Conservation (phyloP, 2,888 invertebrate genomes). For the Spisula solida region DNA sequence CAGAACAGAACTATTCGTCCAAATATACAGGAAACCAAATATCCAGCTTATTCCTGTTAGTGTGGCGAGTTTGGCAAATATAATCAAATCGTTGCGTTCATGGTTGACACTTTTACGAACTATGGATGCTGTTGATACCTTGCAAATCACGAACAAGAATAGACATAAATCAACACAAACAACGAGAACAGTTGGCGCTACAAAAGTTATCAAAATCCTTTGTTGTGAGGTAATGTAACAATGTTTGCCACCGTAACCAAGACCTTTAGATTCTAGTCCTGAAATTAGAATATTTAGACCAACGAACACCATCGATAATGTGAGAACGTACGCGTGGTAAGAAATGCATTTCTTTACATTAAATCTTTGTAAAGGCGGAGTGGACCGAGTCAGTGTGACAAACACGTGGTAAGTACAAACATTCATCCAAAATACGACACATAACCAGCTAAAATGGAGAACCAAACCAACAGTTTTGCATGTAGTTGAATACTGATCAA, state of each 20-base stretch:
- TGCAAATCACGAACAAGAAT: conserved; percentile 49
- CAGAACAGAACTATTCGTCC: conserved; percentile 41
- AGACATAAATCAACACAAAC: conserved; percentile 44
- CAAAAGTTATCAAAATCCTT: conserved; percentile 57
- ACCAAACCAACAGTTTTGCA: conserved; percentile 51
- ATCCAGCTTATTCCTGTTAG: conserved; percentile 63
- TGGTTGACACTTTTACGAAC: conserved; percentile 51
- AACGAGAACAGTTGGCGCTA: conserved; percentile 41
- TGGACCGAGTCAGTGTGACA: conserved; percentile 30
- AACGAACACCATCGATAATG: conserved; percentile 36
- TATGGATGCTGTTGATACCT: conserved; percentile 5
- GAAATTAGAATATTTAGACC: conserved; percentile 46
- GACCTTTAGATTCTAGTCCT: neutral
- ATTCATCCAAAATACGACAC: conserved; percentile 67
- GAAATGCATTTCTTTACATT: conserved; percentile 30
- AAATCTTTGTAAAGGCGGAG: neutral
- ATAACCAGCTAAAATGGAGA: conserved; percentile 63
- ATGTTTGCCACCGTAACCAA: conserved; percentile 55
- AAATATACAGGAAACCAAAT: conserved; percentile 61
- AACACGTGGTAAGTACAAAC: conserved; percentile 59
- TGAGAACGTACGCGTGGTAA: conserved; percentile 39
- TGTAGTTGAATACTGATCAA: conserved; percentile 21
- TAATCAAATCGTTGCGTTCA: conserved; percentile 50
- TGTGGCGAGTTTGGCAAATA: conserved; percentile 55
- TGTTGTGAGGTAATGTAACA: conserved; percentile 53